Evolutionary conservation across 2,797 vertebrate genomes (phyloP).

Genomic region (Sternotherus odoratus): DNA sequence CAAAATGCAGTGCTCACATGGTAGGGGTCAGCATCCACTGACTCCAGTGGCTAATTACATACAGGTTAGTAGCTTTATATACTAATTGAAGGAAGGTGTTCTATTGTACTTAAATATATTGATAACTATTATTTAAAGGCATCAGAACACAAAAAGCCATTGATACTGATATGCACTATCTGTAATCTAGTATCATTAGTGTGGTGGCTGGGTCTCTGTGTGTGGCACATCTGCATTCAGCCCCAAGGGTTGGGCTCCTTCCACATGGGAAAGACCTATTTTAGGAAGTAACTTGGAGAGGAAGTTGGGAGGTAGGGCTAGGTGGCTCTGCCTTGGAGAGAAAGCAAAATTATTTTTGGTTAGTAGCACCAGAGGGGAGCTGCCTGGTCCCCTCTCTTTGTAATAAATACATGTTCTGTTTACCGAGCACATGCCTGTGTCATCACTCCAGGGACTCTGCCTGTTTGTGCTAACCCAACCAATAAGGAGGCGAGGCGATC

Average conservation of each 20-base stretch:
- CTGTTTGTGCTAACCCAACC: not conserved
- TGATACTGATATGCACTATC: not conserved
- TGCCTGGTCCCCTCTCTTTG: not conserved
- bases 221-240: not conserved
- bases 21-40: not conserved
- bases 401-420: not conserved
- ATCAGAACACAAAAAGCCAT: not conserved
- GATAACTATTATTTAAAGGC: not conserved
- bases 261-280: not conserved
- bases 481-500: not conserved
- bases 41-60: not conserved
- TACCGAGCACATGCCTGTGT: accelerated
- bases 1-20: not conserved
- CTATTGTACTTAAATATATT: not conserved
- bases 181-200: not conserved
- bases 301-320: not conserved
- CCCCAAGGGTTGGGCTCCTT: no score
- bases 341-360: not conserved
- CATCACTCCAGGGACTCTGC: not conserved
- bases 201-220: not conserved
- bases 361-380: not conserved
- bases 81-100: not conserved
- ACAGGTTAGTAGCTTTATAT: not conserved
- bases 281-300: not conserved
- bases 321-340: not conserved